Conservation (phyloP, 2,113 vertebrate genomes). For the Rallus limicola region DNA sequence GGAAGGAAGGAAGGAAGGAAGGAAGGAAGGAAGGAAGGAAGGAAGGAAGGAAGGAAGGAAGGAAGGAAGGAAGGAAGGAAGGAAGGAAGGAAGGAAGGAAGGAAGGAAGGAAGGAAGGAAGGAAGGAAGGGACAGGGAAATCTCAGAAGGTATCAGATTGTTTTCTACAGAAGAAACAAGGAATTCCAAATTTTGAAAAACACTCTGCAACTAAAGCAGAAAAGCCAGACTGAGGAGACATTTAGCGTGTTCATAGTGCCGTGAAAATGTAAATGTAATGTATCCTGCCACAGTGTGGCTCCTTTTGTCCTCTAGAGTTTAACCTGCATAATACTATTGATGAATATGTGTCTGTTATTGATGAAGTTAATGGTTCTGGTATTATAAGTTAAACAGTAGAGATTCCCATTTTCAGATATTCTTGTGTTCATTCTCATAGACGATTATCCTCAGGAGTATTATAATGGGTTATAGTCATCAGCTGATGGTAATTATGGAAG, state of each 20-base stretch:
- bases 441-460: neutral
- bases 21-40: too few species aligned
- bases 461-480: neutral
- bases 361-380: neutral
- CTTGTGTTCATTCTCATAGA: neutral
- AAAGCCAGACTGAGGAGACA: neutral
- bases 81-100: too few species aligned
- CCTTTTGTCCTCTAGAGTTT: neutral
- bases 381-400: neutral
- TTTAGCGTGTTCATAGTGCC: neutral
- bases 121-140: neutral
- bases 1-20: neutral
- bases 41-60: too few species aligned
- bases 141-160: neutral
- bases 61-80: too few species aligned
- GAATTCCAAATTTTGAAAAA: neutral
- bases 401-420: neutral
- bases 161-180: neutral
- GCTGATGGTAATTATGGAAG: neutral
- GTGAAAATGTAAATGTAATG: neutral
- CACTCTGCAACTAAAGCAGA: neutral
- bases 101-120: too few species aligned
- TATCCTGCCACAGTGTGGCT: neutral
- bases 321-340: neutral
- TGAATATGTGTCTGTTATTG: neutral